Base-by-base conservation (phyloP, 1,140 invertebrate genomes). In the Drosophila eugracilis region DNA sequence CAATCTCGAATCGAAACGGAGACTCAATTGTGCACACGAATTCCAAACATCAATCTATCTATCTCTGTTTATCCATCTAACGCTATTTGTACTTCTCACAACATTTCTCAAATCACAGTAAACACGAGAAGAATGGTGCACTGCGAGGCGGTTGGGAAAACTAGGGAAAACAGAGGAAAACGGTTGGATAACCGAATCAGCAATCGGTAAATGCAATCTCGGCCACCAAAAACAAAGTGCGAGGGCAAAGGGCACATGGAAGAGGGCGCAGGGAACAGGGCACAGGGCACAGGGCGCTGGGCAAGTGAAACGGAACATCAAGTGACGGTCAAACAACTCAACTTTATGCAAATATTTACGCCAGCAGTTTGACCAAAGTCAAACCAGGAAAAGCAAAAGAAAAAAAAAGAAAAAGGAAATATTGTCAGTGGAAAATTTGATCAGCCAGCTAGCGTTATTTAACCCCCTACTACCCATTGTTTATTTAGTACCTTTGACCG, bases 81-180 rank as follows among this genome's bases (percentile, higher is more conserved):
- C 53, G 47, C 21, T 86, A 62, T 86, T 86, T 86, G 78, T 77
- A 75, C 85, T 88, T 86, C 83, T 81, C 83, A 88, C 83, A 88
- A 77, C 83, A 78, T 71, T 78, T 78, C 45, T 48, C 34, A 59
- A 83, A 84, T 83, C 69, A 83, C 78, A 45, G 58, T 63, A 74
- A 63, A 78, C 62, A 78, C 19, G 30, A 39, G 52, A 70, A 54
- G 39, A 70, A 44, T 70, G 67, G 75, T 74, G 45, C 48, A 69
- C n/a, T 36, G 15, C 24, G 15, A 15, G 36, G 24, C 54, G 19
- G 24, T 41, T 39, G 55, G 34, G 58, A 39, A 58, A 58, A 58
- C 52, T 53, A 26, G 10, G 55, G 21, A 58, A 58, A 58, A 36
- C 48, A 10, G 21, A 22, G 32, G n/a, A 22, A 14, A 17, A 57